Evolutionary conservation across 2,888 invertebrate genomes (phyloP).

Genomic region (Altica lythri): DNA sequence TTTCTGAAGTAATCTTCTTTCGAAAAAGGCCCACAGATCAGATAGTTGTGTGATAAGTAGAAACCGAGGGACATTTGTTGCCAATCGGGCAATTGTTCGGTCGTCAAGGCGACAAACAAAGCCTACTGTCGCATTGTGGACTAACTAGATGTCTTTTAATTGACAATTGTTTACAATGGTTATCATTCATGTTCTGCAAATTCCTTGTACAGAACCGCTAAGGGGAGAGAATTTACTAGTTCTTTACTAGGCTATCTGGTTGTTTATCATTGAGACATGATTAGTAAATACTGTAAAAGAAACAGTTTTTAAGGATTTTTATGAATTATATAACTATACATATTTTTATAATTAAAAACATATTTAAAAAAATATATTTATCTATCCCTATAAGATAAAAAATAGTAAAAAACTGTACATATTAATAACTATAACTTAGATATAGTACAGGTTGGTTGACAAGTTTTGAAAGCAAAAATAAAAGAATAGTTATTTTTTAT

Average conservation of each 20-base stretch:
- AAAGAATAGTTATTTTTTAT: no score
- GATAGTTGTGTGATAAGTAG: slow-evolving; percentile 50
- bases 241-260: slow-evolving; percentile 17
- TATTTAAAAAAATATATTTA: no score
- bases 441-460: no score
- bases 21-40: slow-evolving; percentile 42
- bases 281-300: no score
- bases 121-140: slow-evolving; percentile 54
- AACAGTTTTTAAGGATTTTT: no score
- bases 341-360: no score
- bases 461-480: no score
- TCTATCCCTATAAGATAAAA: no score
- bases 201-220: slow-evolving; percentile 54
- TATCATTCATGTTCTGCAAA: slow-evolving; percentile 58
- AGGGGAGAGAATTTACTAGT: slow-evolving; percentile 37
- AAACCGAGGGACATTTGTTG: slow-evolving; percentile 54
- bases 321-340: no score
- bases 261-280: not conserved
- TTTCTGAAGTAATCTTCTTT: slow-evolving; percentile 21
- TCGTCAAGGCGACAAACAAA: slow-evolving; percentile 53
- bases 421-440: no score
- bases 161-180: slow-evolving; percentile 58
- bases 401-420: no score
- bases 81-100: slow-evolving; percentile 54
- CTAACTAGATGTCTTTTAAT: slow-evolving; percentile 58